These are phyloP conservation scores for Cryptotermes secundus DNA, from an alignment of 1,140 invertebrate species.

Conservation along the genomic window DNA sequence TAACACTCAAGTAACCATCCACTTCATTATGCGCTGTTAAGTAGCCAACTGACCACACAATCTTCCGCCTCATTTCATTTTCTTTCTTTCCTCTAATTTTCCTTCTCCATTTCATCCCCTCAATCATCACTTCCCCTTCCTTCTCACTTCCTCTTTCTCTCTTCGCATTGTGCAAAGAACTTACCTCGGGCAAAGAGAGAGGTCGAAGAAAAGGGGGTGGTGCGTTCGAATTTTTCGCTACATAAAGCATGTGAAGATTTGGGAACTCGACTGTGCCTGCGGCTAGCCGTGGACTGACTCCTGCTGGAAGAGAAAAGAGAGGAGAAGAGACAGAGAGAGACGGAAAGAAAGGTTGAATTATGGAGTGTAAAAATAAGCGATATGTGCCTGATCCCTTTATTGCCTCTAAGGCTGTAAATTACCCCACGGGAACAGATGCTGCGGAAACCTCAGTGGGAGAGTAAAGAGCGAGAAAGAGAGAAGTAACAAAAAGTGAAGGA, in stretches of 20 bases:
- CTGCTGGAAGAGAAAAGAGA: not conserved
- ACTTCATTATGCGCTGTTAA: too few species aligned
- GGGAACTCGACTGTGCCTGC: not conserved
- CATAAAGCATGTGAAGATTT: conserved; percentile 38
- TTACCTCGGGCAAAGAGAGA: not conserved
- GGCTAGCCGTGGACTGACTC: not conserved
- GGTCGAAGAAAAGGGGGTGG: not conserved
- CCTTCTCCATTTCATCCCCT: not conserved
- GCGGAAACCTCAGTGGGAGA: conserved; percentile 30
- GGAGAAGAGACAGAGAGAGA: not conserved
- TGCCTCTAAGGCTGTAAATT: conserved; percentile 37
- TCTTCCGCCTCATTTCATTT: too few species aligned
- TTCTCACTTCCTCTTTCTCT: not conserved
- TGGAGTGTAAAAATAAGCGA: conserved; percentile 39
- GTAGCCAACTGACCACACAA: too few species aligned
- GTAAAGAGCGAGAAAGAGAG: not conserved
- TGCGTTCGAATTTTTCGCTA: conserved; percentile 36
- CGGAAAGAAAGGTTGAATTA: conserved; percentile 36
- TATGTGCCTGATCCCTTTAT: conserved; percentile 39
- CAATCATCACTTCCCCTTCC: not conserved
- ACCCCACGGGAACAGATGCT: conserved; percentile 36
- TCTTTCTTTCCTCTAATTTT: not conserved
- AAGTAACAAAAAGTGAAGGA: conserved; percentile 6
- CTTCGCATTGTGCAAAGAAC: not conserved
- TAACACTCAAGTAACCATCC: too few species aligned